These are phyloP conservation scores for Nomada ruficornis DNA, from an alignment of 2,888 invertebrate genomes.

Conservation along the genomic window DNA sequence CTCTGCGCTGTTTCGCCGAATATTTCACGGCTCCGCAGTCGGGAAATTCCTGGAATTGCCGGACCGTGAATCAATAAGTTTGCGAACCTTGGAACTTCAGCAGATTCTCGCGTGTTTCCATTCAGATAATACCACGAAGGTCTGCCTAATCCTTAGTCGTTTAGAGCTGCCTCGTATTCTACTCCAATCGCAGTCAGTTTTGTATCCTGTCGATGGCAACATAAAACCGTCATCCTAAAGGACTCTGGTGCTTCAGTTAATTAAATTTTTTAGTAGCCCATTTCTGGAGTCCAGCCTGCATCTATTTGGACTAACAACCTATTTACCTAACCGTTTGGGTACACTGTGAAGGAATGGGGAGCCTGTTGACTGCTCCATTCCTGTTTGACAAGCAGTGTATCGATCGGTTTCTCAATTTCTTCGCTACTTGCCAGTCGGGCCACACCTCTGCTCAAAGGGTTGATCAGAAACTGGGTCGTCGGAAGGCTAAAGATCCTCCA, in stretches of 20 bases:
- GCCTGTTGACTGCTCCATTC: not conserved
- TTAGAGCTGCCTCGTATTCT: too few relatives aligned
- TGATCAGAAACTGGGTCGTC: not conserved
- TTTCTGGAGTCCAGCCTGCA: too few relatives aligned
- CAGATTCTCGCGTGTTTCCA: not conserved
- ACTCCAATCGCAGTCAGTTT: too few relatives aligned
- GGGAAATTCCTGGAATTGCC: not conserved
- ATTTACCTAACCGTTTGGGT: not conserved
- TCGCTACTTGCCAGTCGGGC: not conserved
- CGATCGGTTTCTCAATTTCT: not conserved
- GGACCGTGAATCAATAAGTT: not conserved
- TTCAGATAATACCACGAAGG: not conserved
- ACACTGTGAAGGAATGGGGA: not conserved
- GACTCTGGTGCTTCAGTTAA: too few relatives aligned
- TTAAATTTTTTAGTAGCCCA: too few relatives aligned
- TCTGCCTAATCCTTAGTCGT: not conserved
- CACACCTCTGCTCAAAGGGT: not conserved
- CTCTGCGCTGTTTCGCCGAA: not conserved
- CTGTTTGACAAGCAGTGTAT: not conserved
- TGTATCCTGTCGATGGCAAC: too few relatives aligned
- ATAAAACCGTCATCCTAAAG: too few relatives aligned
- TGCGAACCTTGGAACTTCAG: constrained; percentile 5
- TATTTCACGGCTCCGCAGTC: constrained; percentile 6
- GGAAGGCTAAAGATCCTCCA: constrained; percentile 17
- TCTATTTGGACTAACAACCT: too few relatives aligned